Conservation (phyloP, 30 jellyfish, hydroid and myxozoan species). For the Turritopsis rubra region DNA sequence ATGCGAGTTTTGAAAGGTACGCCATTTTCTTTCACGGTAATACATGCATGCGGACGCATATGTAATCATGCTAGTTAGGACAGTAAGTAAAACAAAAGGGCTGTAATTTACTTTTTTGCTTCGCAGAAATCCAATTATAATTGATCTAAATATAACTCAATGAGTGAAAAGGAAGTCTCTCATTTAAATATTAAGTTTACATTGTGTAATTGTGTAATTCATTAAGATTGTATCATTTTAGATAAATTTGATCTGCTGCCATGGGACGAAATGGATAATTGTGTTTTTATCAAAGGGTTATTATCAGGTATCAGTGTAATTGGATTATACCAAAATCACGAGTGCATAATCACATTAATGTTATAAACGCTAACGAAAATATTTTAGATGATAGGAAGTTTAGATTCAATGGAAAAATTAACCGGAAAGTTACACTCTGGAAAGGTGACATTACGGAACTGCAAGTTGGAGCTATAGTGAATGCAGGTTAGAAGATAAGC, state of each 20-base stretch:
- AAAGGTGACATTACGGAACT: not conserved
- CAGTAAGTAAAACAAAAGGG: too few relatives aligned
- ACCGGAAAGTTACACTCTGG: not conserved
- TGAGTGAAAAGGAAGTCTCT: not conserved
- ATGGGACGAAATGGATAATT: not conserved
- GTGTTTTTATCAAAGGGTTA: not conserved
- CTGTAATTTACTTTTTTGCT: too few relatives aligned
- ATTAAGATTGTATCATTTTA: not conserved
- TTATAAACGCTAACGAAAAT: not conserved
- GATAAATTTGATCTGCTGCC: not conserved
- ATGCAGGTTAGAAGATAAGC: not conserved
- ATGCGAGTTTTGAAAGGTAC: too few relatives aligned
- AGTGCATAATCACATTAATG: not conserved
- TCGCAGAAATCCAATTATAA: too few relatives aligned
- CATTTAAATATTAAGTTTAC: too few relatives aligned
- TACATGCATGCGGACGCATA: too few relatives aligned
- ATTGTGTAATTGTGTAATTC: too few relatives aligned
- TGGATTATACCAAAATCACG: not conserved
- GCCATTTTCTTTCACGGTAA: too few relatives aligned
- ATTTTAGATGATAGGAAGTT: not conserved
- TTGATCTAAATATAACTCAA: not conserved
- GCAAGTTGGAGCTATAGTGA: not conserved
- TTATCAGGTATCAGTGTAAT: not conserved
- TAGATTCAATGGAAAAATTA: not conserved
- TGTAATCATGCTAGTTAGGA: too few relatives aligned